A percentile compares a stretch with the other conserved stretches of the same genome.
phyloP scores from a whole-genome alignment of 2,888 invertebrate species.

The Oeneis ivallda region DNA sequence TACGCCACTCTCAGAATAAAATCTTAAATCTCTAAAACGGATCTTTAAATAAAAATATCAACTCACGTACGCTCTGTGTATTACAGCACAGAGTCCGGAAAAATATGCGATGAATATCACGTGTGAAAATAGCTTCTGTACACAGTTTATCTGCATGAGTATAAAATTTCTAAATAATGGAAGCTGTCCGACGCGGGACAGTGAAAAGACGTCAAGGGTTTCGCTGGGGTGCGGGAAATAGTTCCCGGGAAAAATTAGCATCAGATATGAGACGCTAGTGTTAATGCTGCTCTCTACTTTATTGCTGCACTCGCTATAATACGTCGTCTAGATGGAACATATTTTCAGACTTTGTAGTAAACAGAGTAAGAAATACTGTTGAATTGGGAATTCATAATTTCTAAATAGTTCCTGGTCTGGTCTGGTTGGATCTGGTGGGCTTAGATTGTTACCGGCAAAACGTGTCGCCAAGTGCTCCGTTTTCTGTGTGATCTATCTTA shows the following conservation, averaged over 20 bases:
- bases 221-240: slow-evolving; percentile 46
- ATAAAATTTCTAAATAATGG: slow-evolving; percentile 67
- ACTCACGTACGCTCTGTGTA: slow-evolving; percentile 11
- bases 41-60: slow-evolving; percentile 5
- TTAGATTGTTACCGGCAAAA: too few species aligned
- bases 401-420: too few species aligned
- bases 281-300: slow-evolving; percentile 59
- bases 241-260: slow-evolving; percentile 58
- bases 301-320: slow-evolving; percentile 43
- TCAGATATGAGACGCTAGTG: slow-evolving; percentile 60
- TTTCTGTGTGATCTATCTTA: too few species aligned
- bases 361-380: too few species aligned
- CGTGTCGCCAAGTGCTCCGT: too few species aligned
- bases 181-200: slow-evolving; percentile 62
- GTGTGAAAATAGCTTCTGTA: slow-evolving; percentile 40
- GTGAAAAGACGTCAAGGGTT: slow-evolving; percentile 61
- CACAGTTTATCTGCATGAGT: slow-evolving; percentile 53
- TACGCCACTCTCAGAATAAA: slow-evolving; percentile 15
- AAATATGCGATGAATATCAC: slow-evolving; percentile 36
- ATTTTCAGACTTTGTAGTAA: background rate
- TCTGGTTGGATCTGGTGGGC: too few species aligned
- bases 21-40: slow-evolving; percentile 5
- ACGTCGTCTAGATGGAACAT: background rate
- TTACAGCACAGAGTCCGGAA: slow-evolving; percentile 23
- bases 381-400: too few species aligned